Conservation (phyloP, 2,113 vertebrate species). For the Corythoichthys intestinalis region DNA sequence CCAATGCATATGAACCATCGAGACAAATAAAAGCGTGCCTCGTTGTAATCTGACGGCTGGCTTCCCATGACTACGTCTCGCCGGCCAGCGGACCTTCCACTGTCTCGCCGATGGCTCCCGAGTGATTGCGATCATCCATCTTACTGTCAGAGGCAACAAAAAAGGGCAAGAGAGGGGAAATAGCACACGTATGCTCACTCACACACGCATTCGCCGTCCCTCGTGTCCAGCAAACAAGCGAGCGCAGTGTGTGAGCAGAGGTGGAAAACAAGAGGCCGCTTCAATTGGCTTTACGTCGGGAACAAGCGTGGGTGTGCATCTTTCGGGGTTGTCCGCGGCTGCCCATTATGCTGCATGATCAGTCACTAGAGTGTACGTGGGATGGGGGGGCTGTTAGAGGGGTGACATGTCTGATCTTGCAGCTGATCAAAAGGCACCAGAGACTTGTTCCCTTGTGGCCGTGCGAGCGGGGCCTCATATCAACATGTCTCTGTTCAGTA, state of each 20-base stretch:
- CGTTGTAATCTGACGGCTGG: constrained; percentile 73
- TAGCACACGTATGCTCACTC: constrained; percentile 56
- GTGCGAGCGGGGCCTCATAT: constrained; percentile 57
- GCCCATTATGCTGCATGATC: constrained; percentile 66
- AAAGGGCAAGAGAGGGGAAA: constrained; percentile 61
- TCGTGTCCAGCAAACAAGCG: constrained; percentile 67
- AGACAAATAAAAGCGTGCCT: constrained; percentile 62
- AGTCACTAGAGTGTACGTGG: constrained; percentile 58
- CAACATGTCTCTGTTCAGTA: constrained; percentile 72
- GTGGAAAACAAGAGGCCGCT: constrained; percentile 40
- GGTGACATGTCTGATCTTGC: constrained; percentile 71
- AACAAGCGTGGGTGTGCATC: constrained; percentile 61
- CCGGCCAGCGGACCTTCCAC: constrained; percentile 68
- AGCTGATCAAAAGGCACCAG: constrained; percentile 70
- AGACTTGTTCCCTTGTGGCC: constrained; percentile 62
- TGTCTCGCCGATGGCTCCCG: constrained; percentile 74
- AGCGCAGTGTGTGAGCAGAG: constrained; percentile 57
- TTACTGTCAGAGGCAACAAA: constrained; percentile 70
- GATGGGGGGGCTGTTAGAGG: constrained; percentile 23
- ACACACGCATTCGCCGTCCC: constrained; percentile 37
- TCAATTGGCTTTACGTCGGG: constrained; percentile 20
- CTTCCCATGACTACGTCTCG: constrained; percentile 72
- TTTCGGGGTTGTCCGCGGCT: constrained; percentile 50
- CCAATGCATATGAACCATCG: constrained; percentile 59
- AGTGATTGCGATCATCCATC: constrained; percentile 79